These are phyloP conservation scores for Gortyna flavago DNA, from an alignment of 2,888 invertebrate species.

Conservation along the genomic window DNA sequence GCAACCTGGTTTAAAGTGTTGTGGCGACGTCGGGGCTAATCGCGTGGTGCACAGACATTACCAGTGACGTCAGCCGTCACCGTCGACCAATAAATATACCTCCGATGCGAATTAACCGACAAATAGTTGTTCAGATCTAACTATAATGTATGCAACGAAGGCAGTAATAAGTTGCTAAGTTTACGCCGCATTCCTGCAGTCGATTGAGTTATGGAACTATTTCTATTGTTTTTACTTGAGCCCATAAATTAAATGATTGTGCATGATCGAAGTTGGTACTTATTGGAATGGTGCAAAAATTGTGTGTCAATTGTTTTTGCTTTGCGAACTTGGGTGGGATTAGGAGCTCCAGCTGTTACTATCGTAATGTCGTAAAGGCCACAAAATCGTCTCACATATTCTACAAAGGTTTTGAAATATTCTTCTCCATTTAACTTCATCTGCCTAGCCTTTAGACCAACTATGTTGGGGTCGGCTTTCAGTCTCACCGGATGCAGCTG, in stretches of 20 bases:
- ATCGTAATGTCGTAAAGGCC: neutral
- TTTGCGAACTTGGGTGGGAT: neutral
- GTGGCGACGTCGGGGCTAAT: constrained; percentile 80
- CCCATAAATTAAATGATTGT: constrained; percentile 68
- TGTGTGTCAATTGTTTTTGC: constrained; percentile 39
- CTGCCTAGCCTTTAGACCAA: neutral
- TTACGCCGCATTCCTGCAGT: constrained; percentile 64
- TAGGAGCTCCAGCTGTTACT: neutral
- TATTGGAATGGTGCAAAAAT: constrained; percentile 37
- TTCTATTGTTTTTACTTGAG: constrained; percentile 69
- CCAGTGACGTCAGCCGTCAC: constrained; percentile 81
- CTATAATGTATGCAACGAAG: constrained; percentile 67
- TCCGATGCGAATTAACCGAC: constrained; percentile 81
- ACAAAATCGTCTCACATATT: neutral
- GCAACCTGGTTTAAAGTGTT: constrained; percentile 63
- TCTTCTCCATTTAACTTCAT: neutral
- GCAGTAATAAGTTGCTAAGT: constrained; percentile 65
- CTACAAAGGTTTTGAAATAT: neutral
- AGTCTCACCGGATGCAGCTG: neutral
- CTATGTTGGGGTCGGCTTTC: neutral
- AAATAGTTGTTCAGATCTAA: constrained; percentile 77
- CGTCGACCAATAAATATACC: constrained; percentile 79
- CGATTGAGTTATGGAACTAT: constrained; percentile 82
- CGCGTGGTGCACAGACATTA: constrained; percentile 83
- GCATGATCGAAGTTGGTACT: constrained; percentile 57